Conservation (phyloP, 2,797 vertebrate genomes). For the Acanthurus leucopareius region DNA sequence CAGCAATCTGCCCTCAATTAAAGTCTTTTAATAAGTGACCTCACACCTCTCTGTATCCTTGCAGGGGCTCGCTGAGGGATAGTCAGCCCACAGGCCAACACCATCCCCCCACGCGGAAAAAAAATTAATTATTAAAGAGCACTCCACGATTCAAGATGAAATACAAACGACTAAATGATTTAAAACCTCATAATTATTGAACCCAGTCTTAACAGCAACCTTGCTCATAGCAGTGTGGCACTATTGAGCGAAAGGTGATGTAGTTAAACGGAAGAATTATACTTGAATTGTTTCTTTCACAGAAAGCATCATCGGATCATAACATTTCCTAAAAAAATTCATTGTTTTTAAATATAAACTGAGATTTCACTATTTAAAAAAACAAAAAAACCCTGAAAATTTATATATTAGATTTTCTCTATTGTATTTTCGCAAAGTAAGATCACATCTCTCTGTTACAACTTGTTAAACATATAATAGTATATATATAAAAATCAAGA, state of each 20-base stretch:
- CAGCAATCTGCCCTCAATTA: constrained; percentile 70
- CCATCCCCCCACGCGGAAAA: neutral
- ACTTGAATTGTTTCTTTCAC: neutral
- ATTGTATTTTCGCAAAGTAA: too few relatives aligned
- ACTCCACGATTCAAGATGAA: constrained; percentile 39
- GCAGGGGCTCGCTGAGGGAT: constrained; percentile 41
- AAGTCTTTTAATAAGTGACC: constrained; percentile 70
- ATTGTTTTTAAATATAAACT: too few relatives aligned
- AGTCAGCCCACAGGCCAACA: constrained; percentile 38
- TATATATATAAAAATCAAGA: too few relatives aligned
- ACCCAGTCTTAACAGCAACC: constrained; percentile 7
- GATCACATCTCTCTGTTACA: too few relatives aligned
- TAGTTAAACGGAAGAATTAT: constrained; percentile 7
- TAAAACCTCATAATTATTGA: constrained; percentile 32
- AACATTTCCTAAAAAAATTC: neutral
- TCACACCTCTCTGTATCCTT: constrained; percentile 43
- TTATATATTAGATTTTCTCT: too few relatives aligned
- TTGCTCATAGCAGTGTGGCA: neutral
- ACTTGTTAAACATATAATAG: too few relatives aligned
- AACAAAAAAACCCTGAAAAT: too few relatives aligned
- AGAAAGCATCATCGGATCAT: neutral
- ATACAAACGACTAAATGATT: constrained; percentile 54
- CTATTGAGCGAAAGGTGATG: constrained; percentile 7
- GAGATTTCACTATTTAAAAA: too few relatives aligned
- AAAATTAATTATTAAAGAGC: constrained; percentile 54